phyloP scores from a whole-genome alignment of 1,140 invertebrate species.

The Geopemphigus sp. region DNA sequence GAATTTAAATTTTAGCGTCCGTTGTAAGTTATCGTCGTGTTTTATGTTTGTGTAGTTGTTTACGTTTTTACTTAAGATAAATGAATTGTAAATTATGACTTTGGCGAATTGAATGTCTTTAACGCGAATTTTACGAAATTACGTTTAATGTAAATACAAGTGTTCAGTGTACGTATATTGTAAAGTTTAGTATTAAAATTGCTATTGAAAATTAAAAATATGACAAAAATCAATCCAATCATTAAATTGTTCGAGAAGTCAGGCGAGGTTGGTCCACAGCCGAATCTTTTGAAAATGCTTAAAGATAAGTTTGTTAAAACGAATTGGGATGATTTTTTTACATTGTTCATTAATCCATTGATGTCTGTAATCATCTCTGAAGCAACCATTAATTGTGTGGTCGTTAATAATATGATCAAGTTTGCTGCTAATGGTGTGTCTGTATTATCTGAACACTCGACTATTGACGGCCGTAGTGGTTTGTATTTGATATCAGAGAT shows the following conservation, averaged over 20 bases:
- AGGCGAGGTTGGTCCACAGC: not conserved
- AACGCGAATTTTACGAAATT: too few species aligned
- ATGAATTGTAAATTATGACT: too few species aligned
- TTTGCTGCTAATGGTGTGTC: conserved; percentile 21
- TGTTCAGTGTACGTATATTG: not conserved
- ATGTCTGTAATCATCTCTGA: conserved; percentile 4
- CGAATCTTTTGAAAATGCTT: conserved; percentile 6
- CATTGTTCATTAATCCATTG: not conserved
- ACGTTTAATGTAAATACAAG: too few species aligned
- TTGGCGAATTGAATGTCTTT: too few species aligned
- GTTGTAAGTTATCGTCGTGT: too few species aligned
- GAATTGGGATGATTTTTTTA: not conserved
- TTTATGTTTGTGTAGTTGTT: too few species aligned
- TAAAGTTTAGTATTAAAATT: not conserved
- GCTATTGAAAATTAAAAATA: not conserved
- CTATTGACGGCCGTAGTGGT: not conserved
- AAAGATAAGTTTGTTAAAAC: not conserved
- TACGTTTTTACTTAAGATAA: too few species aligned
- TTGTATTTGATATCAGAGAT: conserved; percentile 13
- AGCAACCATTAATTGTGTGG: not conserved
- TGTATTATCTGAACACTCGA: not conserved
- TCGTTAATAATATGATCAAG: conserved; percentile 26
- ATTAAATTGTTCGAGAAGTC: conserved; percentile 32
- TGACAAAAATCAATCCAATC: not conserved
- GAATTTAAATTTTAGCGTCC: too few species aligned